Evolutionary conservation across 2,797 vertebrate species (phyloP), one percentile per base, ranked within the genome.

Genomic region (Phrynocephalus vlangalii): DNA sequence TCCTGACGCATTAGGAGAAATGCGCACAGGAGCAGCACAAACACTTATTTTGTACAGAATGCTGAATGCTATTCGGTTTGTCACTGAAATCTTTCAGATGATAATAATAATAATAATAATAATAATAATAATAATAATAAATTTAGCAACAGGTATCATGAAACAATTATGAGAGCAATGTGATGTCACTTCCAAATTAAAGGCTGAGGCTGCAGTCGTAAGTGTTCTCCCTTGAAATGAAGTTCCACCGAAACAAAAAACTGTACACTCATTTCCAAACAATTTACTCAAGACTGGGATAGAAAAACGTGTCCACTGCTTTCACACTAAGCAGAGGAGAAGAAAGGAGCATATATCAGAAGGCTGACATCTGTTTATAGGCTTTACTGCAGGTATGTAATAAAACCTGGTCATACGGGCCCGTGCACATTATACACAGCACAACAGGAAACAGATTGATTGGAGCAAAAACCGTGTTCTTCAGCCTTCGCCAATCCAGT

Each of bases 381-480:
- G 20, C 13, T 81, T 44, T 81, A 85, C 44, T 81, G 22, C 48
- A 75, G 33, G n/a, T 67, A 63, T 67, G 24, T 15, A 75, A 50
- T 28, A 60, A 84, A 73, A 79, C 22, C 76, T 30, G 63, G 87
- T 67, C 79, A 52, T 79, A 72, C 38, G 80, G 26, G 15, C 44
- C 77, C 48, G 73, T 60, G 33, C 56, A 56, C 9, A 68, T 28
- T 30, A 70, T 63, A 86, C 66, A 86, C 52, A 67, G 28, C 18
- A 56, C 15, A 76, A 26, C 52, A 71, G 48, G 22, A 63, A 84
- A 70, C 75, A 52, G 28, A n/a, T 77, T 68, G 50, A 33, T 9
- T 50, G 68, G 8, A 60, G 24, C 16, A 48, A 16, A 18, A 66
- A 44, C 6, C 82, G n/a, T 71, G 71, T 30, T n/a, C n/a, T 52